Base-by-base conservation (phyloP, 2,888 invertebrate species). In the Papilio demoleus region DNA sequence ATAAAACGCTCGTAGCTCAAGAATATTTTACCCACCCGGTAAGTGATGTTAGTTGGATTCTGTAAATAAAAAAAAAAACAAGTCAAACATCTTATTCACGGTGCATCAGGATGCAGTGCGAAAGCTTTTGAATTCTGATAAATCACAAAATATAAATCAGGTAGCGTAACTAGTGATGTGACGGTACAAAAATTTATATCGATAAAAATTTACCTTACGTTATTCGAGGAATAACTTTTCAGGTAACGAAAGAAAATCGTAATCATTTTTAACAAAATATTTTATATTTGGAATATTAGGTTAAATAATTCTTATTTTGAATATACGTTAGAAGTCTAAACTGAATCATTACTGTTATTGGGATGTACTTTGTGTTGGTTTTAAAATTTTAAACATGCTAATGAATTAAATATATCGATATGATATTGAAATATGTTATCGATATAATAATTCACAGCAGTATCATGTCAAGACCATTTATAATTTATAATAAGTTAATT, bases 401-500 rank as follows among this genome's bases (percentile, higher is more conserved):
- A n/a, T n/a, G 12, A 34, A 0, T 11, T 17, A 34, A 59, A 34
- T 27, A 14, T 60, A 19, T 36, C 34, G n/a, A 11, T 58, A 58
- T 4, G 1, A 38, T 42, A 61, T 22, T 14, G 22, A 14, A 31
- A 31, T 22, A 61, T 56, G 42, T 53, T 22, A 67, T 81, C 80
- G 79, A 82, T 76, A 75, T 27, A 4, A 71, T 69, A 63, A 42
- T 40, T 47, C 50, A 9, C 61, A 36, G 68, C 36, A 74, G 70
- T 71, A 72, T 72, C 73, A 67, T 68, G 70, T 71, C 79, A 81
- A 83, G 79, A 76, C 83, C 80, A 82, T 85, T 85, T 82, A 85
- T 81, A 84, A 84, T 84, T 76, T 77, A 70, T 70, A 78, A 79
- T 79, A 86, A 88, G 84, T 85, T 81, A 88, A 86, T 87, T 88